phyloP scores from a whole-genome alignment of 1,140 invertebrate species.

The Bacillus rossius region DNA sequence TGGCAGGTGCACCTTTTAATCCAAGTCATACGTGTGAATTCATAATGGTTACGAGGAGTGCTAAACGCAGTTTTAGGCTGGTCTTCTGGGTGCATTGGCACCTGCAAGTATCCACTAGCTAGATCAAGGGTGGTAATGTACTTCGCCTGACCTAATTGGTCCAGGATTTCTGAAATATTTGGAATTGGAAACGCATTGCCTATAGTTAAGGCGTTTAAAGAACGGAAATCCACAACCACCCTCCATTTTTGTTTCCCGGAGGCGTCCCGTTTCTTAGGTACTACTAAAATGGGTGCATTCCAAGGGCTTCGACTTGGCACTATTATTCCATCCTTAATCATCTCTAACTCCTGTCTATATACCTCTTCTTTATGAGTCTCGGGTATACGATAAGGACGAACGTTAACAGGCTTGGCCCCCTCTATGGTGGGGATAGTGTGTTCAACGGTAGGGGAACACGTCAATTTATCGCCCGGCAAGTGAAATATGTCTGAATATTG shows the following conservation, averaged over 20 bases:
- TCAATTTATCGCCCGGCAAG: constrained; percentile 5
- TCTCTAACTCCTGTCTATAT: constrained; percentile 1
- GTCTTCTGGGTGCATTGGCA: constrained; percentile 23
- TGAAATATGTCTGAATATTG: constrained; percentile 13
- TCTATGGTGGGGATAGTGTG: background rate
- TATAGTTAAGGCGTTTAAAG: constrained; percentile 36
- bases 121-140: constrained; percentile 38
- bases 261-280: constrained; percentile 12
- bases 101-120: constrained; percentile 32
- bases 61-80: constrained; percentile 44
- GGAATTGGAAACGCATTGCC: constrained; percentile 42
- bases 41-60: constrained; percentile 30
- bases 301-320: background rate
- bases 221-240: constrained; percentile 39
- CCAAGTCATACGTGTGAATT: constrained; percentile 36
- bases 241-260: constrained; percentile 6
- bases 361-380: constrained; percentile 8
- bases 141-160: constrained; percentile 25
- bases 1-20: constrained; percentile 33
- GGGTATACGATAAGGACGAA: constrained; percentile 8
- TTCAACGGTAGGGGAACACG: background rate
- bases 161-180: constrained; percentile 37
- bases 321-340: constrained; percentile 11
- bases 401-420: background rate
- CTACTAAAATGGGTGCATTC: constrained; percentile 4